phyloP scores from a whole-genome alignment of 2,113 vertebrate genomes.

The Poeciliopsis turrubarensis region DNA sequence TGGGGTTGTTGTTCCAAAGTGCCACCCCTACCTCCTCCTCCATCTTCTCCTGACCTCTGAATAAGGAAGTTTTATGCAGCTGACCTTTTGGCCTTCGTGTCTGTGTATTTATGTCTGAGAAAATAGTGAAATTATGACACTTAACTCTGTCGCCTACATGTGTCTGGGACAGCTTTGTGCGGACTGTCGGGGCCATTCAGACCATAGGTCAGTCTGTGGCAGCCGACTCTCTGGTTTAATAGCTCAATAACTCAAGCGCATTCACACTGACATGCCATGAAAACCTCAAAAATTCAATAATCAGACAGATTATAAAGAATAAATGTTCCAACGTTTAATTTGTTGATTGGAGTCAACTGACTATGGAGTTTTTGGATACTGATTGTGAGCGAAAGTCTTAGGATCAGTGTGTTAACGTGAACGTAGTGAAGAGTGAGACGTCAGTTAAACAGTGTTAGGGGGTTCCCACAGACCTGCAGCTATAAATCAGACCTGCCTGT shows the following conservation, averaged over 20 bases:
- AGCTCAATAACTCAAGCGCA: slow-evolving; percentile 30
- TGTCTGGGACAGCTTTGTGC: slow-evolving; percentile 66
- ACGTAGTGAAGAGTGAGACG: neutral
- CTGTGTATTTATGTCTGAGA: slow-evolving; percentile 74
- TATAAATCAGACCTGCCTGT: slow-evolving; percentile 4
- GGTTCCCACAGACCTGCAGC: neutral
- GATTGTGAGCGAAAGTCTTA: neutral
- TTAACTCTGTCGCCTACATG: slow-evolving; percentile 69
- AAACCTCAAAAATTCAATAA: slow-evolving; percentile 28
- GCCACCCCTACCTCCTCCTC: slow-evolving; percentile 12
- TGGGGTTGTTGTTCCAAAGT: slow-evolving; percentile 71
- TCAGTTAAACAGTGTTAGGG: slow-evolving; percentile 3
- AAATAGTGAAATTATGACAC: slow-evolving; percentile 76
- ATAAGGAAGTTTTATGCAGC: slow-evolving; percentile 76
- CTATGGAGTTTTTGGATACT: too few relatives aligned
- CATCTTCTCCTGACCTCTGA: slow-evolving; percentile 58
- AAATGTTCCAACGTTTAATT: neutral
- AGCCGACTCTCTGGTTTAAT: slow-evolving; percentile 44
- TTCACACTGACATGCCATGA: slow-evolving; percentile 26
- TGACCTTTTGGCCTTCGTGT: slow-evolving; percentile 73
- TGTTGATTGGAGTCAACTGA: neutral
- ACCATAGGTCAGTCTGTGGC: slow-evolving; percentile 39
- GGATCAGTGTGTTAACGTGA: neutral
- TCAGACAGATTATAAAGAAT: slow-evolving; percentile 28
- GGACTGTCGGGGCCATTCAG: slow-evolving; percentile 66